Percentiles rank a stretch among this genome's conserved stretches.
Evolutionary conservation across 1,140 invertebrate genomes (phyloP).

Genomic region (Drosophila albomicans): DNA sequence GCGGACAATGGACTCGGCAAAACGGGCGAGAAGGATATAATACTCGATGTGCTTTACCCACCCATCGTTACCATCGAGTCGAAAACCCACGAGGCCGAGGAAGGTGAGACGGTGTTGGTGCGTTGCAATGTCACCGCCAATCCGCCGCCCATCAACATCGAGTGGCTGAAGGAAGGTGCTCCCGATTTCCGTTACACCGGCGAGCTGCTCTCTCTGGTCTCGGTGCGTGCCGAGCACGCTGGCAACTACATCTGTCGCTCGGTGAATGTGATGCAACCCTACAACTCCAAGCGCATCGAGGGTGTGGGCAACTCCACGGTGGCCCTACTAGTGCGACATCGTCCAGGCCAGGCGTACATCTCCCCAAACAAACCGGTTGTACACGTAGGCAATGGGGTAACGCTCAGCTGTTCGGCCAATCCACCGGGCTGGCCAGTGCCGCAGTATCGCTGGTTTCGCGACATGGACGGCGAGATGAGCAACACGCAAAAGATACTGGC

Average conservation of each 20-base stretch:
- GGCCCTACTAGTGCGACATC: conserved; percentile 92
- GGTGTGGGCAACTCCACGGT: conserved; percentile 90
- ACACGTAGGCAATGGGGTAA: conserved; percentile 92
- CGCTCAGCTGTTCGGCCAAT: conserved; percentile 93
- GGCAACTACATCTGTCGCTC: conserved; percentile 95
- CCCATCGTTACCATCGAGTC: conserved; percentile 92
- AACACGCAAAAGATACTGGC: conserved; percentile 88
- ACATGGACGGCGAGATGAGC: conserved; percentile 87
- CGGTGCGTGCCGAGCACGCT: conserved; percentile 92
- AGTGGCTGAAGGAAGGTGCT: conserved; percentile 94
- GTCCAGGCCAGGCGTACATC: conserved; percentile 93
- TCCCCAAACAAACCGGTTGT: conserved; percentile 93
- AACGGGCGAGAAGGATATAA: conserved; percentile 91
- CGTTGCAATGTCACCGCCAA: conserved; percentile 95
- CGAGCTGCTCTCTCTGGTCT: conserved; percentile 89
- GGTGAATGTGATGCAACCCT: conserved; percentile 91
- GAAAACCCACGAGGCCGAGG: conserved; percentile 91
- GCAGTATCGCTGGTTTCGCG: conserved; percentile 94
- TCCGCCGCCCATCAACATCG: conserved; percentile 91
- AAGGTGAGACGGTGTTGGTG: conserved; percentile 92
- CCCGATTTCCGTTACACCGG: conserved; percentile 93
- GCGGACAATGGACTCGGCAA: conserved; percentile 93
- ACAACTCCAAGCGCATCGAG: conserved; percentile 88
- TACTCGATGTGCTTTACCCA: conserved; percentile 93
- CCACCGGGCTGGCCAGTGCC: conserved; percentile 95